These are phyloP conservation scores for Pachyramphus minor DNA, from an alignment of 2,113 vertebrate species.

Conservation along the genomic window DNA sequence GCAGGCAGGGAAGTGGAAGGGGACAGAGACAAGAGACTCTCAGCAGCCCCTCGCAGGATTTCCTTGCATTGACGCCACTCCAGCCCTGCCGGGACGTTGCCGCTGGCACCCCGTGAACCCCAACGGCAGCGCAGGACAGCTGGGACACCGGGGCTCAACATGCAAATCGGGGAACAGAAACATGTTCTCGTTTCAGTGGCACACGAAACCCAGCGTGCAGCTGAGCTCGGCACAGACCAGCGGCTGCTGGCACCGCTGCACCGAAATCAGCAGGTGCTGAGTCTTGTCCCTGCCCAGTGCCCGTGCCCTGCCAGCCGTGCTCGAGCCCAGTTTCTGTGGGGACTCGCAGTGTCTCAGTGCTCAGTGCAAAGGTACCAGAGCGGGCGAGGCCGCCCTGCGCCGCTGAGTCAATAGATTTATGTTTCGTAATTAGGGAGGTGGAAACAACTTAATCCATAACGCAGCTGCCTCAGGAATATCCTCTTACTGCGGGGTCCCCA, in stretches of 20 bases:
- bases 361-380: background rate
- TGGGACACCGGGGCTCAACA: background rate
- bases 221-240: background rate
- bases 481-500: background rate
- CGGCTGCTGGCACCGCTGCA: background rate
- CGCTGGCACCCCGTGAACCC: background rate
- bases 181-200: background rate
- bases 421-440: constrained; percentile 27
- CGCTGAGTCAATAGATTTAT: background rate
- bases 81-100: background rate
- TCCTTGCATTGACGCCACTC: background rate
- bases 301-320: background rate
- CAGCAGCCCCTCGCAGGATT: background rate
- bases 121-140: background rate
- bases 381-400: background rate
- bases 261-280: constrained; percentile 43
- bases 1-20: background rate
- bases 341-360: background rate
- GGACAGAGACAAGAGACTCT: background rate
- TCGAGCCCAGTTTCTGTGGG: background rate
- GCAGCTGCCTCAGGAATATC: constrained; percentile 4
- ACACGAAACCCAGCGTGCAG: background rate
- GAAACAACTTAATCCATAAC: background rate
- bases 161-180: constrained; percentile 59
- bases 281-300: background rate